Evolutionary conservation across 2,888 invertebrate species (phyloP).

Genomic region (Pteria penguin): DNA sequence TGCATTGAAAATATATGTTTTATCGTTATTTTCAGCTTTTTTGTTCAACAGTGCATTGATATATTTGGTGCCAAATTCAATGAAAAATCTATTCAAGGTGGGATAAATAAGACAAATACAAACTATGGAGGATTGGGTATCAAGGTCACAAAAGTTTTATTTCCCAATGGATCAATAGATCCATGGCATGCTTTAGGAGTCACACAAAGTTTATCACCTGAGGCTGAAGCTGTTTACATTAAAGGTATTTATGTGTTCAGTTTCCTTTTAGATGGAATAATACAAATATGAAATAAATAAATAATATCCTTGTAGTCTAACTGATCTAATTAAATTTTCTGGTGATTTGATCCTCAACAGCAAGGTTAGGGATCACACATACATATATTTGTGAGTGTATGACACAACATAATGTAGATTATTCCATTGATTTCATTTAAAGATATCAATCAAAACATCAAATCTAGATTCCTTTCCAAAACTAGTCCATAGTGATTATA

Average conservation of each 20-base stretch:
- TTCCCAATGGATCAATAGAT: conserved; percentile 93
- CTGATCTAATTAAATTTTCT: neutral
- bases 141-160: conserved; percentile 87
- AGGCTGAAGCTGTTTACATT: conserved; percentile 80
- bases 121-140: conserved; percentile 88
- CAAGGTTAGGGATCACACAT: too few relatives aligned
- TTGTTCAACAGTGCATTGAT: conserved; percentile 89
- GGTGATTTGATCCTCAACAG: too few relatives aligned
- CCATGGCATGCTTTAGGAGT: conserved; percentile 82
- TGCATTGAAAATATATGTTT: too few relatives aligned
- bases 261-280: neutral
- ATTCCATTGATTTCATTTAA: too few relatives aligned
- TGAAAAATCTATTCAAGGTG: conserved; percentile 83
- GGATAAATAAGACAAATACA: conserved; percentile 86
- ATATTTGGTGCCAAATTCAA: conserved; percentile 87
- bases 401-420: too few relatives aligned
- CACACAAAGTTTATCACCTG: conserved; percentile 72
- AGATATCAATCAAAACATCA: too few relatives aligned
- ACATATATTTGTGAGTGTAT: too few relatives aligned
- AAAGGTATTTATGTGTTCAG: conserved; percentile 74
- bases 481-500: too few relatives aligned
- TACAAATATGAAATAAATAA: neutral
- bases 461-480: too few relatives aligned
- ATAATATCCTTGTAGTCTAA: neutral
- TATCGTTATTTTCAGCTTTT: conserved; percentile 84